These are phyloP conservation scores for Euura saliciscinereae DNA, from an alignment of 1,140 invertebrate genomes.

Conservation along the genomic window DNA sequence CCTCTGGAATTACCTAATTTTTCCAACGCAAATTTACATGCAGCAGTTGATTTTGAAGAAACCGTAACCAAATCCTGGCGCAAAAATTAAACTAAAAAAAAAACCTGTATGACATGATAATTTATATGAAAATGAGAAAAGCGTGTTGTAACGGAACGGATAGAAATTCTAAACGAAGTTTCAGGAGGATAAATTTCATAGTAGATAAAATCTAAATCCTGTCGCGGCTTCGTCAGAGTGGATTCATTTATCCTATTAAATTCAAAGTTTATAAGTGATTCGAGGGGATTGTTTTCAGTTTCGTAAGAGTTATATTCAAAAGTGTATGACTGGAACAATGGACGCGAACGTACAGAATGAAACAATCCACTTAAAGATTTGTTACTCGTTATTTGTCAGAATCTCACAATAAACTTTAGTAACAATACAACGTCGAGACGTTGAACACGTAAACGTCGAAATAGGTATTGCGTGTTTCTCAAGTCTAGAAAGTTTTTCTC, in stretches of 20 bases:
- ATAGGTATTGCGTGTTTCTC: background rate
- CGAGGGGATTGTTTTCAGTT: background rate
- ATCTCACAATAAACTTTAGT: background rate
- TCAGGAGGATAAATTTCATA: too few relatives aligned
- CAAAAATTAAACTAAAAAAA: too few relatives aligned
- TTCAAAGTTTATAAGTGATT: too few relatives aligned
- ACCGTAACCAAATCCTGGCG: too few relatives aligned
- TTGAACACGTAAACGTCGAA: background rate
- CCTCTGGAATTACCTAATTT: too few relatives aligned
- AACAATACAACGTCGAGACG: background rate
- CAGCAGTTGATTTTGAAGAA: too few relatives aligned
- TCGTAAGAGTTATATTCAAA: background rate
- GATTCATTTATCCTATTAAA: background rate
- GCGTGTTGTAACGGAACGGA: too few relatives aligned
- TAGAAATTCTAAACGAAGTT: too few relatives aligned
- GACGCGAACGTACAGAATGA: background rate
- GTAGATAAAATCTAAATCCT: background rate
- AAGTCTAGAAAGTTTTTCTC: constrained; percentile 2
- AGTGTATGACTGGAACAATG: background rate
- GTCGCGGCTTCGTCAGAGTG: background rate
- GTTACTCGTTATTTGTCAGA: background rate
- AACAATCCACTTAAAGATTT: background rate
- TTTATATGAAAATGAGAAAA: too few relatives aligned
- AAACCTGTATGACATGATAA: too few relatives aligned
- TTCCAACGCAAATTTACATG: too few relatives aligned